A percentile compares a stretch with the other conserved stretches of the same genome.
phyloP scores from a whole-genome alignment of 2,888 invertebrate species.

The Hydriomena furcata region DNA sequence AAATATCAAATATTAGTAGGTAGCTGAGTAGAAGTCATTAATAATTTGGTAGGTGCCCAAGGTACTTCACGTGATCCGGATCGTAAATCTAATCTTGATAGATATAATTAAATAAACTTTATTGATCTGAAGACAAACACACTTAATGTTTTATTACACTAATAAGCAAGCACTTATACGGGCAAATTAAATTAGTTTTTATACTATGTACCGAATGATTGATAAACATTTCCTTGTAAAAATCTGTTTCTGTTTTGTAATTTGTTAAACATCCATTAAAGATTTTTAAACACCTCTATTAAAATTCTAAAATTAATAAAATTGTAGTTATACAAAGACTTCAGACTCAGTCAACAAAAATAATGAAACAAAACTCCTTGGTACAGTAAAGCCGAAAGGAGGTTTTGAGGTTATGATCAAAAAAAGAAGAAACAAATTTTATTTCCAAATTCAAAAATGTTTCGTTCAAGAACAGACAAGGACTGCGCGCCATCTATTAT shows the following conservation, averaged over 20 bases:
- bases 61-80: slow-evolving; percentile 19
- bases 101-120: slow-evolving; percentile 23
- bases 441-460: slow-evolving; percentile 15
- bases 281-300: too few species aligned
- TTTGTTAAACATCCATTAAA: too few species aligned
- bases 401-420: too few species aligned
- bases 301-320: too few species aligned
- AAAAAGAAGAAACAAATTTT: not conserved
- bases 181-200: slow-evolving; percentile 23
- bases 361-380: not conserved
- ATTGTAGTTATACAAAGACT: too few species aligned
- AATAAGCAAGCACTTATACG: slow-evolving; percentile 27
- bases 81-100: slow-evolving; percentile 28
- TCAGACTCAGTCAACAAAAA: too few species aligned
- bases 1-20: too few species aligned
- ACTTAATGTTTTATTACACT: slow-evolving; percentile 31
- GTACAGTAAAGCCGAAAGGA: not conserved
- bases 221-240: slow-evolving; percentile 29
- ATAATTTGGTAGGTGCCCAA: too few species aligned
- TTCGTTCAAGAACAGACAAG: slow-evolving; percentile 15
- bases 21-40: slow-evolving; percentile 25
- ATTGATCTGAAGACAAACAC: slow-evolving; percentile 26
- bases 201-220: slow-evolving; percentile 24
- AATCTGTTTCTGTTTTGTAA: too few species aligned
- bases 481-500: slow-evolving; percentile 6